These are phyloP conservation scores for Anoplopoma fimbria DNA, from an alignment of 2,113 vertebrate species.

Conservation along the genomic window DNA sequence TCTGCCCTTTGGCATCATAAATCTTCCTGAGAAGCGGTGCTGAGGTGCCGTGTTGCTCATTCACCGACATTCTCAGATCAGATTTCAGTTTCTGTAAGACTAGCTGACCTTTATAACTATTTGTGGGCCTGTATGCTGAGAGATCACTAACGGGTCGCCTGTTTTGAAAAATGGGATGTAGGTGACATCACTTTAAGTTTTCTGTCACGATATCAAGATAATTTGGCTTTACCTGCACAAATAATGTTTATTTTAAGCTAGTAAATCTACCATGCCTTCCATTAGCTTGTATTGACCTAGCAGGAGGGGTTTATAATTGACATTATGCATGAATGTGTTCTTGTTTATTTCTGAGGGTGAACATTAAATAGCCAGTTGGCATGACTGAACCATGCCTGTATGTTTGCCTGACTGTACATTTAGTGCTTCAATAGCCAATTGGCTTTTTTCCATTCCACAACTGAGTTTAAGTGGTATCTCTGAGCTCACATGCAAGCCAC, in stretches of 20 bases:
- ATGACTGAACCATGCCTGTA: constrained; percentile 14
- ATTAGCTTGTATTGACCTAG: not conserved
- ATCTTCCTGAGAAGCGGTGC: constrained; percentile 33
- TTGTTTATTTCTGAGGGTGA: constrained; percentile 23
- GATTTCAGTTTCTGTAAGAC: constrained; percentile 62
- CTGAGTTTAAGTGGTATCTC: constrained; percentile 52
- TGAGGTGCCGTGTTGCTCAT: constrained; percentile 30
- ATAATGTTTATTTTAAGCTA: not conserved
- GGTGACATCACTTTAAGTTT: not conserved
- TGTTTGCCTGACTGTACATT: constrained; percentile 1
- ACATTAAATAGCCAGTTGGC: constrained; percentile 5
- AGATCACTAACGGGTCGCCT: constrained; percentile 23
- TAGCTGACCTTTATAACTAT: constrained; percentile 64
- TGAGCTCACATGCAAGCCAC: constrained; percentile 47
- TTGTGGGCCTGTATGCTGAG: constrained; percentile 44
- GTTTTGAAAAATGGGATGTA: constrained; percentile 33
- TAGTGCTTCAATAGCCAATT: constrained; percentile 5
- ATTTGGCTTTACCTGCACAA: not conserved
- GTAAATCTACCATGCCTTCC: not conserved
- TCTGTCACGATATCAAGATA: no score
- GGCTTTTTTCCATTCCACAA: constrained; percentile 41
- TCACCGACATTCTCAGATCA: constrained; percentile 59
- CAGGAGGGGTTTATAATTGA: not conserved
- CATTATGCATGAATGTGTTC: not conserved
- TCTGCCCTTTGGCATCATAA: constrained; percentile 12